Conservation (phyloP, 2,113 vertebrate species). For the Colossoma macropomum region DNA sequence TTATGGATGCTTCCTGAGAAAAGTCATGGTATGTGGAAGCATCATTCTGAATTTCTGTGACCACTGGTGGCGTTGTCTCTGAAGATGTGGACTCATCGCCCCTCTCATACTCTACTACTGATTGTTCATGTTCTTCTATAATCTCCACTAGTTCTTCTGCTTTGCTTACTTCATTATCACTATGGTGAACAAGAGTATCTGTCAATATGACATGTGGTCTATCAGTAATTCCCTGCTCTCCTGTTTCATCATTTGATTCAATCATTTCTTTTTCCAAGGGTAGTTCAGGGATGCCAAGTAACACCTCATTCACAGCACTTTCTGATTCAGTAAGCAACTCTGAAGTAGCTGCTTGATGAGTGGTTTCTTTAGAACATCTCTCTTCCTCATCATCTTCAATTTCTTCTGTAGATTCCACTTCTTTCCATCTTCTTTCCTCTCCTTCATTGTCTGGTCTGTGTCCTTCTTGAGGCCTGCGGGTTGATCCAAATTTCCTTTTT, state of each 20-base stretch:
- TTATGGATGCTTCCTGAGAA: no score
- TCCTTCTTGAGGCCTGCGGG: not conserved
- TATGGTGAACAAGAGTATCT: not conserved
- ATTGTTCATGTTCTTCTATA: not conserved
- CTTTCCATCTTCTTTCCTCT: not conserved
- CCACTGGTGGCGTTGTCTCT: no score
- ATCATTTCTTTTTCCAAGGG: not conserved
- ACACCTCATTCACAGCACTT: not conserved
- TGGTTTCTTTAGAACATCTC: not conserved
- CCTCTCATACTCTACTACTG: no score
- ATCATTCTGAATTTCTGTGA: no score
- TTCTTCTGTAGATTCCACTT: not conserved
- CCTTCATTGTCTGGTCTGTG: not conserved
- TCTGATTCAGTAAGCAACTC: conserved; percentile 11
- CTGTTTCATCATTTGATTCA: not conserved
- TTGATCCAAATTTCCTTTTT: conserved; percentile 31
- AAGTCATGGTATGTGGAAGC: no score
- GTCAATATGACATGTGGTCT: no score
- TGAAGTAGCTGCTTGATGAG: not conserved
- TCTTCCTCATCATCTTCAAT: not conserved
- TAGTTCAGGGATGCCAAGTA: not conserved
- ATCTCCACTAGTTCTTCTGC: not conserved
- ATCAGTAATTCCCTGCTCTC: no score
- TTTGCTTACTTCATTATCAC: not conserved
- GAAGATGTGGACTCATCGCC: no score